Percentiles rank a stretch among this genome's conserved stretches.
These are phyloP conservation scores for Adrianichthys oophorus DNA, from an alignment of 2,797 vertebrate genomes.

Conservation along the genomic window DNA sequence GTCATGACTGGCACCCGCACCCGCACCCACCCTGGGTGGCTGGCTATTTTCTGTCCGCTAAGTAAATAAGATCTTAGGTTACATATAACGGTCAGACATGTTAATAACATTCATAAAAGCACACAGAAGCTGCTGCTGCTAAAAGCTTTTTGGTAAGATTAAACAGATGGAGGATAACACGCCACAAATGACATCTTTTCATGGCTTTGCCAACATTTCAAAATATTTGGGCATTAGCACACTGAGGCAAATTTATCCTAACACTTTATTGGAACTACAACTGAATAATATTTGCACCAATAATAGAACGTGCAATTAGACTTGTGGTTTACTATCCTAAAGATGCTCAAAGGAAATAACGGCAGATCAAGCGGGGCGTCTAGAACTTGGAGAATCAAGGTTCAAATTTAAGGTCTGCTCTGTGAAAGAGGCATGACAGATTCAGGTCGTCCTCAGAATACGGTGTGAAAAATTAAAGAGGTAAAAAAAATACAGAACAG, in stretches of 20 bases:
- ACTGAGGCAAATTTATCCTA: background rate
- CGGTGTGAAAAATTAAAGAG: slow-evolving; percentile 37
- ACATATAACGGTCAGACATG: slow-evolving; percentile 29
- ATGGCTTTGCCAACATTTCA: background rate
- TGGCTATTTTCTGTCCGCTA: slow-evolving; percentile 52
- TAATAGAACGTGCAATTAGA: no score
- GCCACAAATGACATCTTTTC: background rate
- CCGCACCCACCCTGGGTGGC: background rate
- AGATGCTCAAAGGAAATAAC: background rate
- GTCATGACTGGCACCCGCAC: background rate
- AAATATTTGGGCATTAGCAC: background rate
- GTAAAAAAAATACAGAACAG: slow-evolving; percentile 7
- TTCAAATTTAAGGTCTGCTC: slow-evolving; percentile 6
- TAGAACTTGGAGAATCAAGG: background rate
- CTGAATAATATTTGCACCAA: background rate
- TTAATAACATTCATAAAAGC: slow-evolving; percentile 14
- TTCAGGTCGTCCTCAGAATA: slow-evolving; percentile 11
- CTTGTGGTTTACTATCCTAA: no score
- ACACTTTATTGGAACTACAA: background rate
- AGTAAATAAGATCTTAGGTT: slow-evolving; percentile 48
- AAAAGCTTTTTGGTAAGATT: slow-evolving; percentile 4
- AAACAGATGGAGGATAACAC: slow-evolving; percentile 3
- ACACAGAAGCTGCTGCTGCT: slow-evolving; percentile 12
- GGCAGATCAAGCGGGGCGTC: background rate
- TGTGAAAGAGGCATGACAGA: slow-evolving; percentile 6